Percentiles rank a stretch among this genome's conserved stretches.
Evolutionary conservation across 2,888 invertebrate species (phyloP).

Genomic region (Leptura quadrifasciata): DNA sequence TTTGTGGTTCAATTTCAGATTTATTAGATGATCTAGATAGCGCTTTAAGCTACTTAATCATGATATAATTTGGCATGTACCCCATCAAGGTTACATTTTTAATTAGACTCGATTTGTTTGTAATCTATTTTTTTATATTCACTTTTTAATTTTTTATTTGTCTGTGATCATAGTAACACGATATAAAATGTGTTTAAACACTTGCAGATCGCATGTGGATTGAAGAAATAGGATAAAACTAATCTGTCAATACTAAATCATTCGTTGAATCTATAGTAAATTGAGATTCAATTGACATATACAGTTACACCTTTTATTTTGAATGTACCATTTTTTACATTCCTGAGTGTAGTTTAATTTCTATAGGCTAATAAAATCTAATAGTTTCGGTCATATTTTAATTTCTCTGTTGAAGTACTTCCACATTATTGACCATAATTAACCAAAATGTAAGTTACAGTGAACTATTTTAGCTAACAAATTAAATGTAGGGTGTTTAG

Average conservation of each 20-base stretch:
- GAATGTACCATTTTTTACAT: not conserved
- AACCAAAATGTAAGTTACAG: too few relatives aligned
- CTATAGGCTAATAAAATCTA: too few relatives aligned
- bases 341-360: too few relatives aligned
- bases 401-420: too few relatives aligned
- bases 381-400: too few relatives aligned
- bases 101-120: not conserved
- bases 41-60: not conserved
- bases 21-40: conserved; percentile 1
- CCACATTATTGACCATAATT: too few relatives aligned
- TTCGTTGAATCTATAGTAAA: not conserved
- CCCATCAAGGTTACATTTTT: not conserved
- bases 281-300: not conserved
- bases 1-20: not conserved
- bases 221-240: not conserved
- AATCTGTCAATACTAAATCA: not conserved
- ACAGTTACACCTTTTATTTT: not conserved
- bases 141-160: not conserved
- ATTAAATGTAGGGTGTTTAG: too few relatives aligned
- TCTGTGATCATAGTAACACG: not conserved
- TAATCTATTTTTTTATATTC: not conserved
- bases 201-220: not conserved
- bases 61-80: not conserved
- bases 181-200: not conserved
- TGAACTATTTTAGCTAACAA: too few relatives aligned